These are phyloP conservation scores for Notothenia rossii DNA, from an alignment of 2,113 vertebrate genomes.

Conservation along the genomic window DNA sequence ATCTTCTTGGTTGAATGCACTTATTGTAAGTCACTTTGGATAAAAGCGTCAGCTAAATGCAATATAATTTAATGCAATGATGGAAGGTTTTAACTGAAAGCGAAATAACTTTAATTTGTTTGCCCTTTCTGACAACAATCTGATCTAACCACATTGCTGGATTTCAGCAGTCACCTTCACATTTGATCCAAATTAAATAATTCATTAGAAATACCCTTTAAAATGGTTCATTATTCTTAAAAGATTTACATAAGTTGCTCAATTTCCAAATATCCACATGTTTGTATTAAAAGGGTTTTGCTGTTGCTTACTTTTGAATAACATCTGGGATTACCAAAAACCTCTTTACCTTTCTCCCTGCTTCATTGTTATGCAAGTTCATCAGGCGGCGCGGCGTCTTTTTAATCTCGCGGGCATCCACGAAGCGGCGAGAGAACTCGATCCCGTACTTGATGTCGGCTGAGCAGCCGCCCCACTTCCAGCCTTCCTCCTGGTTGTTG, in stretches of 20 bases:
- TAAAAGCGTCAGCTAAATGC: no score
- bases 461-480: slow-evolving; percentile 99
- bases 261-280: not conserved
- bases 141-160: not conserved
- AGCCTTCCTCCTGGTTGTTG: slow-evolving; percentile 98
- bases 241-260: not conserved
- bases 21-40: no score
- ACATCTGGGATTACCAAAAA: no score
- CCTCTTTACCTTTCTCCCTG: slow-evolving; percentile 94
- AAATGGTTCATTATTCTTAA: not conserved
- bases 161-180: not conserved
- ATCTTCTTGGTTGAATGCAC: no score
- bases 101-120: not conserved
- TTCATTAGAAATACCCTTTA: not conserved
- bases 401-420: slow-evolving; percentile 97
- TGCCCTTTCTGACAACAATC: not conserved
- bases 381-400: slow-evolving; percentile 97
- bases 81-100: not conserved
- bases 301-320: not conserved
- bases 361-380: slow-evolving; percentile 99
- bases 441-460: slow-evolving; percentile 98
- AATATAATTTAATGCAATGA: no score
- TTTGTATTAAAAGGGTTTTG: not conserved
- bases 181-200: not conserved
- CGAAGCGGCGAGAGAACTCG: slow-evolving; percentile 98